Evolutionary conservation across 35 echinoderm and acorn worm genomes (phyloP), one percentile per base, ranked within the genome.

Genomic region (Apostichopus californicus): DNA sequence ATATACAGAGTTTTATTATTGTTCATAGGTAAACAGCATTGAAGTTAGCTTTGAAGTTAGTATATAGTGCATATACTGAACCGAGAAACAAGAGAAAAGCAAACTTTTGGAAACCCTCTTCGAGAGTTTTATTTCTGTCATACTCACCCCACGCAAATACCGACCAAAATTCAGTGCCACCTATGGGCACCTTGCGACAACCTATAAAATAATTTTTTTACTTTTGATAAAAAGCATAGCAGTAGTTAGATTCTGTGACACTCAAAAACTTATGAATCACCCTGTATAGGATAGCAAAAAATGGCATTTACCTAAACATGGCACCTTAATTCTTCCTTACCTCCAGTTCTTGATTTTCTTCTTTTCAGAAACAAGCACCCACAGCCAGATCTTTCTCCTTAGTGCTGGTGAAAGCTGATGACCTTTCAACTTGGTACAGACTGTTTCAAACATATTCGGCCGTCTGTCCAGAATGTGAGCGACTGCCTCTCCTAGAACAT

Each of bases 401-500:
- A 85, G 81, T 7, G 81, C 2, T 85, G 54, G 17, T 23, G 81
- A 15, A n/a, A 85, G 54, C 81, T 85, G 81, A 58, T 25, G 81
- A 5, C 81, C 81, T 22, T 58, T 59, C 81, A 85, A 14, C 17
- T 20, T 85, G 1, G 22, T 59, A 24, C 81, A 85, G 6, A 85
- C 81, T 25, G 28, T 58, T 57, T 85, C 81, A 58, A 85, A 85
- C 56, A 85, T 20, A 13, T n/a, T 11, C 18, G 55, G 55, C 21
- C 58, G 10, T 58, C 81, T 56, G 55, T 85, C 55, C 57, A 85
- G 20, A 15, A 85, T 85, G 81, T 85, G 81, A 60, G 17, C 57
- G 58, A 85, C 17, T 22, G 55, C 81, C 57, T 85, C 81, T 58
- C 81, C 81, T 9, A 85, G 57, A 1, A 58, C 4, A 15, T 85